Evolutionary conservation across 2,113 vertebrate genomes (phyloP).

Genomic region (Gadus macrocephalus): DNA sequence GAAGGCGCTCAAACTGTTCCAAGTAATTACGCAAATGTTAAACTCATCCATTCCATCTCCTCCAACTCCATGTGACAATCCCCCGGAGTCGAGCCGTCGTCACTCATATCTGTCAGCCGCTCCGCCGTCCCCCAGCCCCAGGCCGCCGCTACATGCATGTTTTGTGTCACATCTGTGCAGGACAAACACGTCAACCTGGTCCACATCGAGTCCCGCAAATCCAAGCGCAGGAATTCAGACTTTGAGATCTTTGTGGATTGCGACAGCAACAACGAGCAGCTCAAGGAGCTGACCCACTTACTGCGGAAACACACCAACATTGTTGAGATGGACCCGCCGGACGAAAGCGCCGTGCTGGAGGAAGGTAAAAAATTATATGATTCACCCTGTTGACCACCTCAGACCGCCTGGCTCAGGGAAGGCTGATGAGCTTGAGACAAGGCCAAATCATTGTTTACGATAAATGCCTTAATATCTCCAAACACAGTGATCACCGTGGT

Average conservation of each 20-base stretch:
- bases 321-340: slow-evolving; percentile 79
- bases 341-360: slow-evolving; percentile 74
- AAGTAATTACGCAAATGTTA: slow-evolving; percentile 65
- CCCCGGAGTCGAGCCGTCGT: no score
- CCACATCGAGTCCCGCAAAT: slow-evolving; percentile 95
- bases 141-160: not conserved
- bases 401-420: no score
- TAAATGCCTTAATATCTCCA: no score
- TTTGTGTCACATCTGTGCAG: slow-evolving; percentile 59
- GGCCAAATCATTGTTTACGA: no score
- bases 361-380: slow-evolving; percentile 61
- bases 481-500: no score
- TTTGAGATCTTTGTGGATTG: slow-evolving; percentile 97
- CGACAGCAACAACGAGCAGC: slow-evolving; percentile 88
- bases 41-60: no score
- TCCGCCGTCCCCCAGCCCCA: no score
- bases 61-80: no score
- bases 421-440: no score
- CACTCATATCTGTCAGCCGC: no score
- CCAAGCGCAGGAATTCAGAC: slow-evolving; percentile 90
- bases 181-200: slow-evolving; percentile 94
- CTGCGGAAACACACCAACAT: slow-evolving; percentile 83
- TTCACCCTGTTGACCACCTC: no score
- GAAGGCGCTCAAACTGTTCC: slow-evolving; percentile 93
- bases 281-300: slow-evolving; percentile 89